Evolutionary conservation across 2,113 vertebrate species (phyloP).

Genomic region (Naja naja): DNA sequence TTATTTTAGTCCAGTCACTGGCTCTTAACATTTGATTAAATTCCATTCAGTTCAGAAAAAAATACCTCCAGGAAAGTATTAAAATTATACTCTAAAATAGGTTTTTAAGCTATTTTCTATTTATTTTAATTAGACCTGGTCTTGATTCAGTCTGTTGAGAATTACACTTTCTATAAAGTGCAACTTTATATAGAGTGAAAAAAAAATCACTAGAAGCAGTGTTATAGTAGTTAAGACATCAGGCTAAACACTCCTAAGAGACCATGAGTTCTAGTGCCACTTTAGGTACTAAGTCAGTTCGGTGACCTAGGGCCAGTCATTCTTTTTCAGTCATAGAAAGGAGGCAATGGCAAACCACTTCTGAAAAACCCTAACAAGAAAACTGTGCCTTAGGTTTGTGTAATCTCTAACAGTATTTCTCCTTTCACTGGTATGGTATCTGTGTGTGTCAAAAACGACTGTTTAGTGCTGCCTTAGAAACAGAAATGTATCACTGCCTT

Average conservation of each 20-base stretch:
- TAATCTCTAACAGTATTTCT: not conserved
- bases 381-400: not conserved
- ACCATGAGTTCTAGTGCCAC: not conserved
- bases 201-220: not conserved
- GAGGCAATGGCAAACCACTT: not conserved
- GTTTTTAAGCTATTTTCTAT: not conserved
- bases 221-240: not conserved
- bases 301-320: not conserved
- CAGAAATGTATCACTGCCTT: not conserved
- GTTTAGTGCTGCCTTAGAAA: not conserved
- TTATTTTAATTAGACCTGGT: not conserved
- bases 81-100: not conserved
- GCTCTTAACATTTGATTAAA: not conserved
- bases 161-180: not conserved
- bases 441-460: not conserved
- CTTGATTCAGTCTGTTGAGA: not conserved
- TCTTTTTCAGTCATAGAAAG: not conserved
- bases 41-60: not conserved
- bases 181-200: not conserved
- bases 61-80: not conserved
- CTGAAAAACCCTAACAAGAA: not conserved
- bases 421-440: not conserved
- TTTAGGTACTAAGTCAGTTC: not conserved
- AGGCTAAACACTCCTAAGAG: not conserved
- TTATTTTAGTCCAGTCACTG: not conserved